These are phyloP conservation scores for Chrysogorgia sp. DNA, from an alignment of 92 coral and sea anemone genomes.

Conservation along the genomic window DNA sequence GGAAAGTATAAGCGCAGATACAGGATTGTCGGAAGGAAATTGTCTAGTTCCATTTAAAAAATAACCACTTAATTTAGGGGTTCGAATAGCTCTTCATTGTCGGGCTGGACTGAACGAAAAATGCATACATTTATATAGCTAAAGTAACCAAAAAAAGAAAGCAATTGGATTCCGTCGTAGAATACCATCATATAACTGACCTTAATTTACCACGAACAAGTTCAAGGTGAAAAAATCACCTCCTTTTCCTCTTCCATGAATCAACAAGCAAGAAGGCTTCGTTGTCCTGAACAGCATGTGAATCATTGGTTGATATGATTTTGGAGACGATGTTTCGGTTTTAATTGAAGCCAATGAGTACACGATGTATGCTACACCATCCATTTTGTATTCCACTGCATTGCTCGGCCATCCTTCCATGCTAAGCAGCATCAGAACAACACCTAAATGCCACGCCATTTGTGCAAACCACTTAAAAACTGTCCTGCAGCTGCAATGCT, in stretches of 20 bases:
- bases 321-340: constrained; percentile 27
- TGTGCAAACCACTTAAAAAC: constrained; percentile 13
- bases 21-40: no score
- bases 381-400: constrained; percentile 60
- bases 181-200: constrained; percentile 50
- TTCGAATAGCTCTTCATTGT: no score
- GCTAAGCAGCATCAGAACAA: constrained; percentile 39
- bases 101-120: no score
- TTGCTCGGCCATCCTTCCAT: neutral
- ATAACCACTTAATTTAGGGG: no score
- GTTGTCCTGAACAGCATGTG: constrained; percentile 74
- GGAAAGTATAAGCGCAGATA: no score
- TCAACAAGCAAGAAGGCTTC: constrained; percentile 77
- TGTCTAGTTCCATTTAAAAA: no score
- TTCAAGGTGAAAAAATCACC: constrained; percentile 90
- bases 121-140: no score
- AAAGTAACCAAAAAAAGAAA: no score
- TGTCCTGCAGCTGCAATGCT: constrained; percentile 10
- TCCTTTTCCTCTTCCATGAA: constrained; percentile 74
- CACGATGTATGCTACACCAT: constrained; percentile 71
- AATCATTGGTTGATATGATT: constrained; percentile 21
- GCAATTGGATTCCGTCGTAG: neutral
- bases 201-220: constrained; percentile 89
- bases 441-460: constrained; percentile 23
- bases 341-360: constrained; percentile 59